Percentiles rank a stretch among this genome's conserved stretches.
Evolutionary conservation across 2,113 vertebrate genomes (phyloP).

Genomic region (Lonchura striata): DNA sequence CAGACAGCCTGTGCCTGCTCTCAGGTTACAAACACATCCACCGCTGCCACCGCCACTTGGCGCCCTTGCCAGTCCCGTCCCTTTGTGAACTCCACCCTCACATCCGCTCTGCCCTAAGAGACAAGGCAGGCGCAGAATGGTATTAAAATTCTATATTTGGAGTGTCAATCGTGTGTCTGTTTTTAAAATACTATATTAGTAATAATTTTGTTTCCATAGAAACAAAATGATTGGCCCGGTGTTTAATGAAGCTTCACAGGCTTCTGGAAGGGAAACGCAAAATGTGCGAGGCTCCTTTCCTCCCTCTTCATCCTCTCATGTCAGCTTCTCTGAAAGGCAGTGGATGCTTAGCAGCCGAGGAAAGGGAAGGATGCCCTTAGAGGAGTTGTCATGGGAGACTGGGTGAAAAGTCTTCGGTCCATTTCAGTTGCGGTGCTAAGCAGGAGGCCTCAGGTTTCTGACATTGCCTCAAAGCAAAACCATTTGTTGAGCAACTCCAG

Average conservation of each 20-base stretch:
- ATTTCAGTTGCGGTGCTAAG: background rate
- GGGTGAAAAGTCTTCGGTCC: background rate
- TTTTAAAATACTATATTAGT: slow-evolving; percentile 66
- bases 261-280: slow-evolving; percentile 5
- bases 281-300: background rate
- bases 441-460: background rate
- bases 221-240: slow-evolving; percentile 17
- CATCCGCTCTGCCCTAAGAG: slow-evolving; percentile 43
- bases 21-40: slow-evolving; percentile 46
- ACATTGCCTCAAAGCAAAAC: background rate
- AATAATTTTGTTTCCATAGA: slow-evolving; percentile 62
- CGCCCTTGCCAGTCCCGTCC: slow-evolving; percentile 25
- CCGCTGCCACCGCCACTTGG: slow-evolving; percentile 9
- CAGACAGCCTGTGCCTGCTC: slow-evolving; percentile 13
- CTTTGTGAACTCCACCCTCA: slow-evolving; percentile 61
- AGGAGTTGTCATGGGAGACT: background rate
- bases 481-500: background rate
- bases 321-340: background rate
- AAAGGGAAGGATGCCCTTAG: background rate
- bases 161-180: slow-evolving; percentile 63
- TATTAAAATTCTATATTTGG: slow-evolving; percentile 74
- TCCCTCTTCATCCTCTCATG: background rate
- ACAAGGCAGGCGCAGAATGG: slow-evolving; percentile 31
- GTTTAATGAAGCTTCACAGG: slow-evolving; percentile 35
- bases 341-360: background rate